Evolutionary conservation across 92 coral and sea anemone genomes (phyloP).

Genomic region (Heliopora coerulea): DNA sequence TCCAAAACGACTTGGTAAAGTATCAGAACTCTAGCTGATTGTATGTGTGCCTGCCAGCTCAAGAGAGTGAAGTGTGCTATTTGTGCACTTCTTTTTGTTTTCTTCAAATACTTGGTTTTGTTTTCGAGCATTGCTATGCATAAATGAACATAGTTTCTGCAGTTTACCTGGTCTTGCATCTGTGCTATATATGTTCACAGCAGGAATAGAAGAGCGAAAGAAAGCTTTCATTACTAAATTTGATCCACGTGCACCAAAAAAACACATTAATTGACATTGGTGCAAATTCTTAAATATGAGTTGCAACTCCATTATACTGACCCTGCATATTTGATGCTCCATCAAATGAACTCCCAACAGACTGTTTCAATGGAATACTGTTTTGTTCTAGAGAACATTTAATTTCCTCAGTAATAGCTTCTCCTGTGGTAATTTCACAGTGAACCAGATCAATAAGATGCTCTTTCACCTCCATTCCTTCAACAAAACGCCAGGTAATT

Average conservation of each 20-base stretch:
- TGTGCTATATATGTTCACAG: constrained; percentile 23
- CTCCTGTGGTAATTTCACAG: no score
- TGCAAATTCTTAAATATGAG: constrained; percentile 14
- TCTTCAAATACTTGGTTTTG: background rate
- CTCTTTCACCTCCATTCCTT: no score
- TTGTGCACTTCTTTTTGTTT: constrained; percentile 11
- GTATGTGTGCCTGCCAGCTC: constrained; percentile 24
- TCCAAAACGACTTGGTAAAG: no score
- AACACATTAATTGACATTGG: constrained; percentile 29
- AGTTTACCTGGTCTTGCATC: constrained; percentile 16
- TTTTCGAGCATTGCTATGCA: constrained; percentile 26
- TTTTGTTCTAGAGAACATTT: no score
- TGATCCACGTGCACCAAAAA: constrained; percentile 26
- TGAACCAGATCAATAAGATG: no score
- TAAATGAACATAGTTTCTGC: constrained; percentile 16
- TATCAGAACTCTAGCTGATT: constrained; percentile 4
- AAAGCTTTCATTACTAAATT: constrained; percentile 27
- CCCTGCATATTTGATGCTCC: constrained; percentile 33
- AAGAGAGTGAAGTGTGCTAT: constrained; percentile 13
- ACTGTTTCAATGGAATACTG: constrained; percentile 12
- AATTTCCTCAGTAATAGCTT: no score
- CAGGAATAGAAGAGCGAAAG: constrained; percentile 24
- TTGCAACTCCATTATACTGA: constrained; percentile 10
- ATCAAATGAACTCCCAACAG: constrained; percentile 22
- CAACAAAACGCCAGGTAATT: no score